Conservation (phyloP, 2,113 vertebrate genomes). For the Odocoileus hemionus region DNA sequence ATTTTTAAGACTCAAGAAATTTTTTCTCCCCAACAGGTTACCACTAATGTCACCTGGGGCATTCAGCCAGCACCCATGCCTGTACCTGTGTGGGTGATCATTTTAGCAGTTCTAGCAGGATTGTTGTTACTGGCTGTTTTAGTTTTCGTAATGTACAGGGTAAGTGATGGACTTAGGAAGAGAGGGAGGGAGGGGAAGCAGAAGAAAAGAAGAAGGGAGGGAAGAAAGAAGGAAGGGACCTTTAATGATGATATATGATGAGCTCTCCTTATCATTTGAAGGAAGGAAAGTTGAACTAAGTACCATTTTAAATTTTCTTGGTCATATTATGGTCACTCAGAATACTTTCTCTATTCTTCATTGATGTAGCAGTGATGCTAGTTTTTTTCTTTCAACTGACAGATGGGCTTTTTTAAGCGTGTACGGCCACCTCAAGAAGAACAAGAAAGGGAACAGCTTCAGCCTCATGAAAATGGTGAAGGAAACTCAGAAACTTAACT, state of each 20-base stretch:
- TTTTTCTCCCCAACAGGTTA: slow-evolving; percentile 81
- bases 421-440: slow-evolving; percentile 97
- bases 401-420: slow-evolving; percentile 98
- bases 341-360: not conserved
- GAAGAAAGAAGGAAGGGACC: not conserved
- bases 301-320: not conserved
- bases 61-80: slow-evolving; percentile 83
- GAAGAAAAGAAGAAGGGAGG: not conserved
- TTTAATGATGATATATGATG: too few relatives aligned
- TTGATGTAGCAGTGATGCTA: not conserved
- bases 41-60: slow-evolving; percentile 92
- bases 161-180: slow-evolving; percentile 70
- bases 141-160: slow-evolving; percentile 98
- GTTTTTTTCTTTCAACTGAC: slow-evolving; percentile 21
- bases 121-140: slow-evolving; percentile 93
- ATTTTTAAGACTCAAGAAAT: not conserved
- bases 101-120: slow-evolving; percentile 93
- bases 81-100: slow-evolving; percentile 95
- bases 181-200: not conserved
- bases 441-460: slow-evolving; percentile 94
- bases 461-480: slow-evolving; percentile 95
- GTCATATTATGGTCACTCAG: not conserved
- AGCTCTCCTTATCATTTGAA: not conserved
- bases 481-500: slow-evolving; percentile 89
- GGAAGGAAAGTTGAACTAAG: not conserved